Evolutionary conservation across 2,797 vertebrate genomes (phyloP).

Genomic region (Malacoraja senta): DNA sequence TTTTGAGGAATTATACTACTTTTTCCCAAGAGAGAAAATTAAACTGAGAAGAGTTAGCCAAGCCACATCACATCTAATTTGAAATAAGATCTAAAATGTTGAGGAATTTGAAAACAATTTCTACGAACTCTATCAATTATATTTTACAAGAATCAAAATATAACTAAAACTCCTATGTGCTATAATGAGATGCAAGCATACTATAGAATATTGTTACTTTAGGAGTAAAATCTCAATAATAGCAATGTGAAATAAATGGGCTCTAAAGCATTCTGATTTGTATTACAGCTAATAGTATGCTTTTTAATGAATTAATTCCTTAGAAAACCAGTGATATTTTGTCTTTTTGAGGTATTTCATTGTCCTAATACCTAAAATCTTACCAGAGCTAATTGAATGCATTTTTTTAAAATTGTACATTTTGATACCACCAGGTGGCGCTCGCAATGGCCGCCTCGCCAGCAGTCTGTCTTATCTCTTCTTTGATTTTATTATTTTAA

Average conservation of each 20-base stretch:
- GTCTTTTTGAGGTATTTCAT: not conserved
- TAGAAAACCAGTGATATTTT: not conserved
- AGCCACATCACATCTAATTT: not conserved
- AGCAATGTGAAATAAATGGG: not conserved
- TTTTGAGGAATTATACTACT: not conserved
- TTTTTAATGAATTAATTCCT: not conserved
- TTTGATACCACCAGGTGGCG: not conserved
- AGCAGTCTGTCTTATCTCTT: too few relatives aligned
- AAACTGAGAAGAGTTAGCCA: not conserved
- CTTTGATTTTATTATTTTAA: too few relatives aligned
- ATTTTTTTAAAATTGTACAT: not conserved
- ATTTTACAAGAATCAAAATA: not conserved
- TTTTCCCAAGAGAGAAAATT: not conserved
- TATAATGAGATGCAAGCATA: not conserved
- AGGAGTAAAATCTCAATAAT: not conserved
- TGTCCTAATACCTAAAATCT: not conserved
- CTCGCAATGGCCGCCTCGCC: too few relatives aligned
- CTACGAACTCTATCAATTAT: not conserved
- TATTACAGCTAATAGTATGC: not conserved
- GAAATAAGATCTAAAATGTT: not conserved
- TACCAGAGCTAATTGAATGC: not conserved
- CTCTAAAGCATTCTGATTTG: not conserved
- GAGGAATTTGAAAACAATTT: not conserved
- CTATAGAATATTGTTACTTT: not conserved
- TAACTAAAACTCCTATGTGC: not conserved